phyloP scores from a whole-genome alignment of 2,113 vertebrate species.

The Semnopithecus entellus region DNA sequence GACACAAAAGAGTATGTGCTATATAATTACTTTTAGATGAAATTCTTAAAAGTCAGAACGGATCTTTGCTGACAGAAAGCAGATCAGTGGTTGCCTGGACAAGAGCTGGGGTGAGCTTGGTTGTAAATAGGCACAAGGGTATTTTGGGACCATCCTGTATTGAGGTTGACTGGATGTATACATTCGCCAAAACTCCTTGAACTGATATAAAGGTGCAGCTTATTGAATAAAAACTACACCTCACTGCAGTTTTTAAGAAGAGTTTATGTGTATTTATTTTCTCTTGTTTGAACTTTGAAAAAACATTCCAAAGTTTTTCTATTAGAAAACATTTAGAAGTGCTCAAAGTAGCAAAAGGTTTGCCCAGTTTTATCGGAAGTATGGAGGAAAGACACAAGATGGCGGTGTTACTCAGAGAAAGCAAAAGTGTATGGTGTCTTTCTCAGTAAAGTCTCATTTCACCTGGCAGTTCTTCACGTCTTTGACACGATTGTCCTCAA shows the following conservation, averaged over 20 bases:
- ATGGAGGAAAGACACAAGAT: constrained; percentile 35
- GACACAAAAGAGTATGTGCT: not conserved
- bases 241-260: not conserved
- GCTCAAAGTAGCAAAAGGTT: not conserved
- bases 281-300: not conserved
- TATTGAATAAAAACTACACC: not conserved
- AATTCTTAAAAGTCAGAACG: not conserved
- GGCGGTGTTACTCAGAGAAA: constrained; percentile 20
- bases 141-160: not conserved
- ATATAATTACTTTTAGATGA: not conserved
- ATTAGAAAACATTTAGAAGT: not conserved
- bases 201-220: not conserved
- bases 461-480: not conserved
- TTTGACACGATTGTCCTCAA: not conserved
- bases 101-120: not conserved
- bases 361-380: not conserved
- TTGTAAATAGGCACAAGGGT: not conserved
- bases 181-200: not conserved
- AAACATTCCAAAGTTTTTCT: not conserved
- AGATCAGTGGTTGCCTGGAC: too few species aligned
- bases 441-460: not conserved
- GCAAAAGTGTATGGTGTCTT: fast-evolving
- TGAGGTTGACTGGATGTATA: too few species aligned
- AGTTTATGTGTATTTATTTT: not conserved
- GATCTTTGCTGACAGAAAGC: not conserved